Evolutionary conservation across 2,888 invertebrate genomes (phyloP).

Genomic region (Bombylius discolor): DNA sequence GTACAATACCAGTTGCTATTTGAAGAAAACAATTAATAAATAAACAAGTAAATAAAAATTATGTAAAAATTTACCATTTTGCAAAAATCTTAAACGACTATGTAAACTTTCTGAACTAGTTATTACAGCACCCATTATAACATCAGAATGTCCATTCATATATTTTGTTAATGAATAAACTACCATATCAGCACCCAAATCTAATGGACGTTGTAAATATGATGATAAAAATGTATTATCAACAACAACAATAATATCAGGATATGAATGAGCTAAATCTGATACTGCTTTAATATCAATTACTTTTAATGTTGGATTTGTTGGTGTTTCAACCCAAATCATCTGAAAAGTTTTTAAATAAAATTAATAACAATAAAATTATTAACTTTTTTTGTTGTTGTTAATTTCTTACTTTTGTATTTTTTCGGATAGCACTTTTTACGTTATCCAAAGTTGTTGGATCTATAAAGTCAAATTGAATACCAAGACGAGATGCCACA

Average conservation of each 20-base stretch:
- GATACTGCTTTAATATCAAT: constrained; percentile 66
- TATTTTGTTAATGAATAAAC: constrained; percentile 93
- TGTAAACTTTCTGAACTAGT: constrained; percentile 60
- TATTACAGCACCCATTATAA: constrained; percentile 85
- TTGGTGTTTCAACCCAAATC: constrained; percentile 91
- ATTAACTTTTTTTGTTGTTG: neutral
- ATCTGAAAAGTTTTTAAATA: constrained; percentile 41
- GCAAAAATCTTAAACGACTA: constrained; percentile 63
- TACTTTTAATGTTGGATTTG: constrained; percentile 89
- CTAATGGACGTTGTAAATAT: constrained; percentile 81
- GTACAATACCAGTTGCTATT: constrained; percentile 59
- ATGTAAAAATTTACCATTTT: constrained; percentile 53
- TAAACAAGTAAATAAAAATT: neutral
- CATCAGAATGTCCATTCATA: constrained; percentile 96
- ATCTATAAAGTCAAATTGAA: constrained; percentile 67
- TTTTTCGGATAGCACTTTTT: constrained; percentile 55
- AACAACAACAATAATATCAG: constrained; percentile 55
- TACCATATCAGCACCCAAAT: constrained; percentile 81
- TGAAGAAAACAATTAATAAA: neutral
- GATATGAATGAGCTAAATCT: constrained; percentile 44
- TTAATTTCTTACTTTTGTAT: constrained; percentile 59
- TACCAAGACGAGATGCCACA: constrained; percentile 51
- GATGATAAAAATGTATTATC: constrained; percentile 92
- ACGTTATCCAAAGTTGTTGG: constrained; percentile 53
- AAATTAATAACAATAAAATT: neutral